A percentile compares a stretch with the other conserved stretches of the same genome.
Evolutionary conservation across 2,113 vertebrate species (phyloP).

Genomic region (Odocoileus hemionus): DNA sequence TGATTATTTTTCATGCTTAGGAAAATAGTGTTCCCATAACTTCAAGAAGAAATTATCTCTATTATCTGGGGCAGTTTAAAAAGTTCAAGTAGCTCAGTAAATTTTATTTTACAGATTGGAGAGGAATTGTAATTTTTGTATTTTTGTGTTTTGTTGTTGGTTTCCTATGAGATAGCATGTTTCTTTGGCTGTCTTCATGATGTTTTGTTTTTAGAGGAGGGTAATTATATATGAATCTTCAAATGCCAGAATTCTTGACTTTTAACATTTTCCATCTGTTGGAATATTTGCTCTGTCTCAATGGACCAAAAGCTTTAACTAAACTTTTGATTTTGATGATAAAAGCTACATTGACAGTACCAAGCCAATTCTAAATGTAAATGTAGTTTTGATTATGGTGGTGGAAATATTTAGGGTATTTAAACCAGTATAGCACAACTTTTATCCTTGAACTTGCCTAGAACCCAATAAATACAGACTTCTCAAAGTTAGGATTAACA

Average conservation of each 20-base stretch:
- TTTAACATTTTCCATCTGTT: conserved; percentile 56
- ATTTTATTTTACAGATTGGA: conserved; percentile 21
- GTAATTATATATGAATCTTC: neutral
- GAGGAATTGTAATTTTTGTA: neutral
- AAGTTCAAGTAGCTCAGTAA: neutral
- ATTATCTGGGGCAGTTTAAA: neutral
- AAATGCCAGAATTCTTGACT: neutral
- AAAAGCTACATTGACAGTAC: neutral
- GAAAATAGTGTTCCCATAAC: neutral
- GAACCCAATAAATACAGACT: neutral
- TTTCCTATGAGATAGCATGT: conserved; percentile 43
- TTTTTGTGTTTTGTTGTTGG: conserved; percentile 50
- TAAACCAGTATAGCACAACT: neutral
- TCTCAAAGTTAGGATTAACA: neutral
- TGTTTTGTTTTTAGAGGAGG: conserved; percentile 18
- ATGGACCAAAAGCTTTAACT: neutral
- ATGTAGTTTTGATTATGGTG: neutral
- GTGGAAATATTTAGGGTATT: neutral
- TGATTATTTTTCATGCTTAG: neutral
- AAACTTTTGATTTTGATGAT: neutral
- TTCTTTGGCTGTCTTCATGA: neutral
- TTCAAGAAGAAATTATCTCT: neutral
- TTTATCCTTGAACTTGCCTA: neutral
- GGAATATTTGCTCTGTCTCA: conserved; percentile 27
- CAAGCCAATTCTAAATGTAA: neutral